Base-by-base conservation (phyloP, 2,888 invertebrate species). In the Ormyrus thymus region DNA sequence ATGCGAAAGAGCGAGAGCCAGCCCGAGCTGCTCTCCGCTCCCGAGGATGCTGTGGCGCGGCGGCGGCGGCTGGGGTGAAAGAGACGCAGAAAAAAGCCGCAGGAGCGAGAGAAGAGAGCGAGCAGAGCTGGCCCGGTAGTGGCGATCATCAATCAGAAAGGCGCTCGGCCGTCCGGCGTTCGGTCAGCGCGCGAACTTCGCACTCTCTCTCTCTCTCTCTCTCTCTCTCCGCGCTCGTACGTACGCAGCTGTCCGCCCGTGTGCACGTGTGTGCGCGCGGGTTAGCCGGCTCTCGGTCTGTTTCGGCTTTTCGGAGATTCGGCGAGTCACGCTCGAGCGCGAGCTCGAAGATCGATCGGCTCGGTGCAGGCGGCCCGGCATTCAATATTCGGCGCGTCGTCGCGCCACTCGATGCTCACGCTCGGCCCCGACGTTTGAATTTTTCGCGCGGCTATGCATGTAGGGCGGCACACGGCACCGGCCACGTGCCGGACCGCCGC, bases 71-170 rank as follows among this genome's bases (percentile, higher is more conserved):
- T 53, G 15, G 51, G 9, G 43, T 48, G 46, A 51, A 53, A 83
- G 81, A 82, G 82, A 83, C 75, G 56, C 51, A 73, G 64, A 53
- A 62, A 11, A 76, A 62, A 51, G 74, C 15, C 69, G 51, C 45
- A 15, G 0, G 66, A 46, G 58, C 45, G 55, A 73, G 75, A 64
- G 71, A 61, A 78, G 82, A 75, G 81, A 82, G 84, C 71, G 84
- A 83, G 86, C 29, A 84, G 84, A 86, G 83, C 84, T 86, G 87
- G 88, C 87, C 88, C 89, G 84, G 84, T 84, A 85, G 88, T 87
- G 86, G 89, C 86, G 88, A 89, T 89, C 89, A 88, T 89, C 89
- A 87, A 87, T 87, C 87, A 87, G 86, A 84, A 86, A 85, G 84
- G 86, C 86, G 85, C 86, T 87, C 87, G 85, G 85, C 86, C 87